Evolutionary conservation across 2,888 invertebrate species (phyloP).

Genomic region (Plemyria rubiginata): DNA sequence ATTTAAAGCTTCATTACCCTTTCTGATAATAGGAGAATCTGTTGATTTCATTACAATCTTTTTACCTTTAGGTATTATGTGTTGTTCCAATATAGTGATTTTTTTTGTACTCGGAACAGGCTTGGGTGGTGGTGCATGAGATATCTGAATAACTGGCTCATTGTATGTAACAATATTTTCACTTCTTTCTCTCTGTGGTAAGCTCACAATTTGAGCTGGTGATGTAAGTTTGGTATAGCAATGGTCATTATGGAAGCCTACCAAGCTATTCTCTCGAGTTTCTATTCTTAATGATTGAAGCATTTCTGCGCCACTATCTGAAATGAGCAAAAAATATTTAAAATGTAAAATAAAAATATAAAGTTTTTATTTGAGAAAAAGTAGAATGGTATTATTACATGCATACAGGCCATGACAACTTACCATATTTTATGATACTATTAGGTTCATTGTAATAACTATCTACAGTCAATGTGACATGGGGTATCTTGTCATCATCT

Average conservation of each 20-base stretch:
- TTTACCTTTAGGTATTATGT: slow-evolving; percentile 81
- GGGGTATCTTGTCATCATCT: slow-evolving; percentile 86
- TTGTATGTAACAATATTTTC: slow-evolving; percentile 66
- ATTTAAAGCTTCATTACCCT: slow-evolving; percentile 71
- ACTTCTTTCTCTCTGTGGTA: slow-evolving; percentile 56
- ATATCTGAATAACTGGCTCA: slow-evolving; percentile 77
- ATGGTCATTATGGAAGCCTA: slow-evolving; percentile 91
- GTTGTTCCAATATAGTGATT: slow-evolving; percentile 78
- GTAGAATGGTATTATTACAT: neutral
- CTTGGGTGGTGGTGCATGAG: slow-evolving; percentile 74
- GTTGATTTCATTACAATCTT: slow-evolving; percentile 70
- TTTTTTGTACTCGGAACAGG: slow-evolving; percentile 75
- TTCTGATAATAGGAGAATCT: slow-evolving; percentile 66
- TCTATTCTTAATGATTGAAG: slow-evolving; percentile 78
- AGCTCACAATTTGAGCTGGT: slow-evolving; percentile 77
- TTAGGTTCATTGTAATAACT: slow-evolving; percentile 86
- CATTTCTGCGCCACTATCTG: slow-evolving; percentile 82
- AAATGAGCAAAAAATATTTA: slow-evolving; percentile 27
- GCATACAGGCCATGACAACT: slow-evolving; percentile 27
- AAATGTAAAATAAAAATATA: neutral
- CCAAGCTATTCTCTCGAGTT: slow-evolving; percentile 81
- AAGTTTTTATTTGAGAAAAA: too few species aligned
- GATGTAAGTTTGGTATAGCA: slow-evolving; percentile 91
- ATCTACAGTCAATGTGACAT: slow-evolving; percentile 87
- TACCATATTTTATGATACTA: slow-evolving; percentile 82